Conservation (phyloP, 2,797 vertebrate species). For the Melanitta fusca region DNA sequence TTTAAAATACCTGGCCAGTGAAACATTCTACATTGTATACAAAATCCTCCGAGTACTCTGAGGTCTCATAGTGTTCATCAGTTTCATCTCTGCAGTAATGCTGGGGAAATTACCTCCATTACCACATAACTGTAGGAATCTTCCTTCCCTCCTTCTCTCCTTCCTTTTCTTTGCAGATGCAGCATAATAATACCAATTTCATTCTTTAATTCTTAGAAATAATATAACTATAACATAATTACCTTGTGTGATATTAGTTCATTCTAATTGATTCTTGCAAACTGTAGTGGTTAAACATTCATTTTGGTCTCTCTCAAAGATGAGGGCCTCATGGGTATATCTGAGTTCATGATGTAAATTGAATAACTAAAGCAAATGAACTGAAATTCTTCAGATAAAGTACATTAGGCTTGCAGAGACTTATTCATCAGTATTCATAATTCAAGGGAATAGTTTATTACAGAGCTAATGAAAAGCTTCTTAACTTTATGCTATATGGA, state of each 20-base stretch:
- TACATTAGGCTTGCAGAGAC: neutral
- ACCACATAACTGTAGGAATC: accelerated
- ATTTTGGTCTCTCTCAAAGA: neutral
- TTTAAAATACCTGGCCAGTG: neutral
- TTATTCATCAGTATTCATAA: slow-evolving; percentile 10
- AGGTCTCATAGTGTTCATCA: neutral
- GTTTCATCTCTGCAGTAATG: neutral
- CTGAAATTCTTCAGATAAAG: slow-evolving; percentile 30
- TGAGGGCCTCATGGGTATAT: neutral
- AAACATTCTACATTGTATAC: neutral
- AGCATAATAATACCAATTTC: neutral
- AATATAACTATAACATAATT: neutral
- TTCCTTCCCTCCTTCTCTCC: too few relatives aligned
- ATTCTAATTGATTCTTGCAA: neutral
- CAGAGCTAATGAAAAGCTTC: slow-evolving; percentile 35
- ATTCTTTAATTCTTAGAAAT: neutral
- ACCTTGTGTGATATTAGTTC: neutral
- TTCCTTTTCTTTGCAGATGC: neutral
- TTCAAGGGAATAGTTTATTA: neutral
- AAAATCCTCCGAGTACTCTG: neutral
- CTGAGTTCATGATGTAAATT: slow-evolving; percentile 13
- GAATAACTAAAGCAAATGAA: slow-evolving; percentile 9
- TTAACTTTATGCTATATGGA: neutral
- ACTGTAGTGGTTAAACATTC: neutral
- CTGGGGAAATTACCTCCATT: neutral